Evolutionary conservation across 1,140 invertebrate genomes (phyloP), one percentile per base, ranked within the genome.

Genomic region (Pygmarrhopalites habei): DNA sequence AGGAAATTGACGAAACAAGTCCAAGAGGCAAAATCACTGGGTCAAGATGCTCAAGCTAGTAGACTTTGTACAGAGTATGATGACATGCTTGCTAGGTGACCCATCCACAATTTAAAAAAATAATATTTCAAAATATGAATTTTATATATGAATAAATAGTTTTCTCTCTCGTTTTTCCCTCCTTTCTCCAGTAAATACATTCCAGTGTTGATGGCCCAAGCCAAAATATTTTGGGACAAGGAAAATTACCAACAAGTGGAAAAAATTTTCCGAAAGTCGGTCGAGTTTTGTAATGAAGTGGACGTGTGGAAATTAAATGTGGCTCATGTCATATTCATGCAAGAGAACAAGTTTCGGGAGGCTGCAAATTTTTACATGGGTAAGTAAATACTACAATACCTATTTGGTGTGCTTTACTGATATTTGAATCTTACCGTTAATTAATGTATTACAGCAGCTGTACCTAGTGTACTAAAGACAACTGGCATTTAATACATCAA

Each of bases 241-340:
- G 92, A 95, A 74, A 94, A 98, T 75, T 99, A 98, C 74, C 78
- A 84, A 1, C 92, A 96, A 75, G 93, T 96, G 0, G 92, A 95
- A 74, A 92, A 92, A 74, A 90, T 95, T 65, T 95, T 95, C 73
- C 83, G 92, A 25, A 95, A 95, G 76, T 97, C 94, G 51, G 92
- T 93, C 0, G 96, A 99, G 75, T 98, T 98, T 77, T 98, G 95
- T 73, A 95, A 92, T 71, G 94, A 98, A 73, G 90, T 96, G 72
- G 92, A 98, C 72, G 85, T 88, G 1, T 99, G 95, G 95, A 88
- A 94, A 68, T 78, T 99, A 5, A 99, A 99, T 75, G 94, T 98
- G 0, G 96, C 95, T 0, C 96, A 99, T 75, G 95, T 98, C 2
- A 79, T 99, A 4, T 99, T 98, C 75, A 99, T 99, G 96, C 95